Evolutionary conservation across 92 coral and sea anemone genomes (phyloP).

Genomic region (Metridium senile): DNA sequence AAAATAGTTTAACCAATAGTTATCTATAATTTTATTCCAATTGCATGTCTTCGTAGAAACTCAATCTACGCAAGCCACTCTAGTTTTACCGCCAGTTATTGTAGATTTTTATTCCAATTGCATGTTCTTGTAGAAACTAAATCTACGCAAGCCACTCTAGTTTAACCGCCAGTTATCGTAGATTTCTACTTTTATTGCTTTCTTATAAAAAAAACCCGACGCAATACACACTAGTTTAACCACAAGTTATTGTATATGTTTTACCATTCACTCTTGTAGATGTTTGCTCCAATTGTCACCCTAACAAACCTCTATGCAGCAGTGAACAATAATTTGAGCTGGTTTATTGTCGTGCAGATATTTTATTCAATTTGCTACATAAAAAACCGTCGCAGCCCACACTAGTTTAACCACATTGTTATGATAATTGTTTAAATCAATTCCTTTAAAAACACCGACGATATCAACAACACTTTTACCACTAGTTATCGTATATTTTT

Average conservation of each 20-base stretch:
- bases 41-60: background rate
- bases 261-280: background rate
- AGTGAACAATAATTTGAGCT: no score
- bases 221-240: background rate
- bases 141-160: background rate
- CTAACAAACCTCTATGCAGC: no score
- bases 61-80: background rate
- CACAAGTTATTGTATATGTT: background rate
- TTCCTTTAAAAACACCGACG: no score
- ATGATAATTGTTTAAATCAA: no score
- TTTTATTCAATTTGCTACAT: no score
- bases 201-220: background rate
- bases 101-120: background rate
- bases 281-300: no score
- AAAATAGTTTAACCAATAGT: no score
- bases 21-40: background rate
- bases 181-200: background rate
- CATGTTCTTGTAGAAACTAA: background rate
- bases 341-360: no score
- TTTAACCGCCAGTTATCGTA: background rate
- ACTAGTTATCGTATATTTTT: background rate
- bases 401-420: no score
- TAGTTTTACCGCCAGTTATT: no score
- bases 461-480: background rate
- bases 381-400: no score